Evolutionary conservation across 2,113 vertebrate species (phyloP).

Genomic region (Hydrolagus affinis): DNA sequence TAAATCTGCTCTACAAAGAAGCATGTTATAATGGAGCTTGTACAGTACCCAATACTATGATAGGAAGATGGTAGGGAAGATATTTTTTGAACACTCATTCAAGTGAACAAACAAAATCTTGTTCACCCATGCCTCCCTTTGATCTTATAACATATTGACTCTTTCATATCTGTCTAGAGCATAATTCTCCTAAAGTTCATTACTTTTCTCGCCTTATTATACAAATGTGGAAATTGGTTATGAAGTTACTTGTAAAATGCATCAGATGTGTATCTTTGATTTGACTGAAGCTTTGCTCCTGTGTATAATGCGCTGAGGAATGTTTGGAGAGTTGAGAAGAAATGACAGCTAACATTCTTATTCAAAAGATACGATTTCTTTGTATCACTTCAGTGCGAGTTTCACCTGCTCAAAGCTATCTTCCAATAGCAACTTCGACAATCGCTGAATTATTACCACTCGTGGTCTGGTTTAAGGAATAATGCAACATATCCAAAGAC

Average conservation of each 20-base stretch:
- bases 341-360: not conserved
- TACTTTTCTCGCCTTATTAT: too few relatives aligned
- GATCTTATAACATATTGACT: too few relatives aligned
- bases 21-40: too few relatives aligned
- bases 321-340: not conserved
- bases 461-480: not conserved
- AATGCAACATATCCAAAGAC: not conserved
- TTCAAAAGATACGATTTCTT: not conserved
- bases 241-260: not conserved
- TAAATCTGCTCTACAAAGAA: too few relatives aligned
- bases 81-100: too few relatives aligned
- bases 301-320: not conserved
- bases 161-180: too few relatives aligned
- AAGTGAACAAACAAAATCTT: too few relatives aligned
- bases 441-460: not conserved
- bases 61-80: too few relatives aligned
- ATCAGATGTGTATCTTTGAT: not conserved
- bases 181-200: too few relatives aligned
- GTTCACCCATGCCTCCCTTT: too few relatives aligned
- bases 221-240: not conserved
- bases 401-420: not conserved
- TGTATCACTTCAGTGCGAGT: not conserved
- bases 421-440: not conserved
- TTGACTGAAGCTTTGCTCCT: not conserved
- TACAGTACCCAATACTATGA: too few relatives aligned